phyloP scores from a whole-genome alignment of 2,113 vertebrate species.

The Rhagologus leucostigma region DNA sequence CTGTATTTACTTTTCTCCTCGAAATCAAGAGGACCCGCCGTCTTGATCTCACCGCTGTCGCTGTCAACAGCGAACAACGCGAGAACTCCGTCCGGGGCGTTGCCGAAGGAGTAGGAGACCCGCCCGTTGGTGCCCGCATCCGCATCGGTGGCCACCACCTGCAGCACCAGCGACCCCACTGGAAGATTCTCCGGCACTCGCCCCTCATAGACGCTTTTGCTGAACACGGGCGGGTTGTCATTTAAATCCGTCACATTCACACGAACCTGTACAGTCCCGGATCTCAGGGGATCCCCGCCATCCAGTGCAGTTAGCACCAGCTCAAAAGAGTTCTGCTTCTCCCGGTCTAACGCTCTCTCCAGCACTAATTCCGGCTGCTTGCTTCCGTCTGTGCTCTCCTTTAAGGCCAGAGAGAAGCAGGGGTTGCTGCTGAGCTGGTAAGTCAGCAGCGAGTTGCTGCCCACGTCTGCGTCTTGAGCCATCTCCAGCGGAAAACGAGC shows the following conservation, averaged over 20 bases:
- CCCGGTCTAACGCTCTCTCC: constrained; percentile 26
- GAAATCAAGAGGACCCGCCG: background rate
- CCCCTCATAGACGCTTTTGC: background rate
- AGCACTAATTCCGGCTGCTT: constrained; percentile 56
- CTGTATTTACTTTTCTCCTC: background rate
- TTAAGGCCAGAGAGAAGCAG: background rate
- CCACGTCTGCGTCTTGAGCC: fast-evolving
- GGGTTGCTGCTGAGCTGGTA: no score
- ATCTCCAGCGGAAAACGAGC: background rate
- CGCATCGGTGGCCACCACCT: background rate
- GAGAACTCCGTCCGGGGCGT: background rate
- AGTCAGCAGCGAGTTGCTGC: background rate
- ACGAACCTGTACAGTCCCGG: constrained; percentile 25
- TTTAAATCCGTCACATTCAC: constrained; percentile 76
- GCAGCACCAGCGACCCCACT: background rate
- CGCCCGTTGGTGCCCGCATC: background rate
- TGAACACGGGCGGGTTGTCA: constrained; percentile 70
- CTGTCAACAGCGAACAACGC: background rate
- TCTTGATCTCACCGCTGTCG: background rate
- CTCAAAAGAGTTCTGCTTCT: background rate
- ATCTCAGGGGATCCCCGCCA: background rate
- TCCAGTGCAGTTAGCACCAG: constrained; percentile 54
- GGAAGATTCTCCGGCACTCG: background rate
- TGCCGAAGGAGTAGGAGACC: background rate
- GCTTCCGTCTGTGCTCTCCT: background rate